Base-by-base conservation (phyloP, 1,140 invertebrate species). In the Choristoneura fumiferana region DNA sequence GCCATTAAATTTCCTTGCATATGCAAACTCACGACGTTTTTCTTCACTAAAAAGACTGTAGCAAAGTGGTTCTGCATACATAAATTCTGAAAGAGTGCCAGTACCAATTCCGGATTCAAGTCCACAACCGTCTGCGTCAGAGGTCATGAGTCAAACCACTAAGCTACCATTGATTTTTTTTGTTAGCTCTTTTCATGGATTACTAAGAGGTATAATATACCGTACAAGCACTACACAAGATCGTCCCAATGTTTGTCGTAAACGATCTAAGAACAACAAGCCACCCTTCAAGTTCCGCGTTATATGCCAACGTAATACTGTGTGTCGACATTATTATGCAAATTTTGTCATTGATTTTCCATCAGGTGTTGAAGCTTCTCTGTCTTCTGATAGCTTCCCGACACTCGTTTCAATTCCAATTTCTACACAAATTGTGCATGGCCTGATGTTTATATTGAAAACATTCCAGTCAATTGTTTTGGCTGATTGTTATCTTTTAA, bases 251-350 rank as follows among this genome's bases (percentile, higher is more conserved):
- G 40, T 45, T 45, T 45, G 40, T 10, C 40, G 3, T 45, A 29
- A 22, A 45, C 40, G 40, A 45, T 45, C 17, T 15, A 15, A 8
- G 22, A 29, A 45, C 35, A 12, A 37, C 8, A 37, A 37, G 35
- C 1, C n/a, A 37, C 17, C 18, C 18, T 17, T 15, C 10, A 17
- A 22, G 10, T 8, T 22, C 10, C 40, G 15, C 17, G 15, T 15
- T 45, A 18, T 45, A 45, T n/a, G 17, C 40, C 14, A n/a, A 18
- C 17, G 40, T 45, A 45, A 45, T 45, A 45, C 43, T 33, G 43
- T 49, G 39, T 40, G 40, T 12, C 43, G 17, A 33, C 43, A 49
- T 49, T 49, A 49, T 49, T 29, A 49, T 49, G 43, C 43, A 49
- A 45, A 49, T 49, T 15, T 29, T 1, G 43, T 49, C 22, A 49